These are phyloP conservation scores for Gila robusta DNA, from an alignment of 2,797 vertebrate species.

Conservation along the genomic window DNA sequence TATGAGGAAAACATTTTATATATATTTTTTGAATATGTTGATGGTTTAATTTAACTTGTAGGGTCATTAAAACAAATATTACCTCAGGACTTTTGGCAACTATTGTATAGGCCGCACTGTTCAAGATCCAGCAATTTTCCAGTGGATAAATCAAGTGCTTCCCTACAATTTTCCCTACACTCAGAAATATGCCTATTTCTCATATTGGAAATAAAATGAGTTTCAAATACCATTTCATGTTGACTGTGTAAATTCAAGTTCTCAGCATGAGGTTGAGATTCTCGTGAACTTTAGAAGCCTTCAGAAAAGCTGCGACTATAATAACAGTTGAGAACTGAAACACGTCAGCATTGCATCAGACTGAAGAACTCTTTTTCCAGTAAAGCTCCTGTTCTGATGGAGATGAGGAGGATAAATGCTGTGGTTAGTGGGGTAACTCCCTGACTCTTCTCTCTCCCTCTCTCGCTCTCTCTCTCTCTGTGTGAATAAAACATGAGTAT, in stretches of 20 bases:
- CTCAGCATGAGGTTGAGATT: neutral
- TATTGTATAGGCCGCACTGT: neutral
- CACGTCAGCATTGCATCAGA: neutral
- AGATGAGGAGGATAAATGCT: conserved; percentile 7
- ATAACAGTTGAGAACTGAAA: neutral
- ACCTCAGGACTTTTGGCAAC: neutral
- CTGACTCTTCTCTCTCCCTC: neutral
- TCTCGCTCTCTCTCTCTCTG: neutral
- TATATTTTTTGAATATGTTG: neutral
- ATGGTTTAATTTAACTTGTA: neutral
- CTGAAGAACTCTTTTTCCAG: neutral
- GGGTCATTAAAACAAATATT: neutral
- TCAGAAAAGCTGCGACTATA: neutral
- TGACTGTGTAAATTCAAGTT: neutral
- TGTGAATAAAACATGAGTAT: conserved; percentile 40
- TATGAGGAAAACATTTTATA: neutral
- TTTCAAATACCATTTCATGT: conserved; percentile 6
- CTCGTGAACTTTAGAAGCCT: conserved; percentile 6
- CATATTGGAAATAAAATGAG: conserved; percentile 10
- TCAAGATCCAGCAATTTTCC: neutral
- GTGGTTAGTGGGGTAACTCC: conserved; percentile 12
- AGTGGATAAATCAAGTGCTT: neutral
- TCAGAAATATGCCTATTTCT: neutral
- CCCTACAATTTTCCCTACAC: neutral
- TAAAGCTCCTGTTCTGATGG: neutral